Evolutionary conservation across 2,888 invertebrate genomes (phyloP), one percentile per base, ranked within the genome.

Genomic region (Seladonia tumulorum): DNA sequence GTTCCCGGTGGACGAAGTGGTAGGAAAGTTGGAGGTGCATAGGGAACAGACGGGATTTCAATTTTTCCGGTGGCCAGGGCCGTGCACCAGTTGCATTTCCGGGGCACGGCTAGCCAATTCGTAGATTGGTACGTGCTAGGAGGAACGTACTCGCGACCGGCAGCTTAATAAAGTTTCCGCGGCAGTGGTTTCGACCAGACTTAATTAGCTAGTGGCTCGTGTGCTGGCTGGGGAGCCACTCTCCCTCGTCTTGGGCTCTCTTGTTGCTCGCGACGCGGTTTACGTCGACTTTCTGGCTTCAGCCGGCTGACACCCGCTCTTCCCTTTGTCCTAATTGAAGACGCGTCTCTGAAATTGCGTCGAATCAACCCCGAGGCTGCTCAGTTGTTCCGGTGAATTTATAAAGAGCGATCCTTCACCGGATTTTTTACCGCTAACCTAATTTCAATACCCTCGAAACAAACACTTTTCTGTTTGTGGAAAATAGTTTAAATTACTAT

Each of bases 161-260:
- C 86, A 85, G 91, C 89, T 93, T 93, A 91, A 93, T 93, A 92
- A 93, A 93, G 89, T 91, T 87, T 87, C 83, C 88, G 83, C 79
- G 86, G 82, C 87, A 85, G 83, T 87, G 87, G 81, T 86, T 91
- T 87, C 87, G 83, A 77, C 84, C 87, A 89, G 91, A 91, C 91
- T 92, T 92, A 92, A 92, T 92, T 92, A 92, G 91, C 89, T 89
- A 73, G 87, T 75, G 87, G 81, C 82, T 85, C 74, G 87, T 72
- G 87, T 72, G 85, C 80, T 81, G 75, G 60, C 75, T 79, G 60
- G 68, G 39, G 25, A 60, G 73, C 66, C 68, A 10, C 57, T 49
- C 29, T 45, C 60, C 7, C 80, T 66, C 60, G n/a, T 76, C 79
- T 86, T 68, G 53, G 74, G 18, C 78, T 76, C 82, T 81, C 79